Evolutionary conservation across 1,140 invertebrate species (phyloP), one percentile per base, ranked within the genome.

Genomic region (Saccostrea echinata): DNA sequence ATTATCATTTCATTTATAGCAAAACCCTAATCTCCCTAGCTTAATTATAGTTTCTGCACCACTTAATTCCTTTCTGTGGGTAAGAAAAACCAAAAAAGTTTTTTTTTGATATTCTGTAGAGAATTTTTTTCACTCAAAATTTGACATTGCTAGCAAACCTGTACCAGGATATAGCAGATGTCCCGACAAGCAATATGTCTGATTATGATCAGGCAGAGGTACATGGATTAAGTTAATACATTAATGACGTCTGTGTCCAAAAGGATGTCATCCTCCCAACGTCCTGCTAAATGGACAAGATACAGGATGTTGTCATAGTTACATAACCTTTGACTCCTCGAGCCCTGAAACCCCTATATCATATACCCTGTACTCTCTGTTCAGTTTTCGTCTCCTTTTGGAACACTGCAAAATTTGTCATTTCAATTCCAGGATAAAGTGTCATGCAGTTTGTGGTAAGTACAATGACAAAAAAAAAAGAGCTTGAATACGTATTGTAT

Each of bases 231-330:
- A 30, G 18, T 76, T 76, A 33, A 76, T 30, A 33, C 68, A 76
- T 21, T 64, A 76, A 76, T 76, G 68, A 76, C 68, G 68, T 33
- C 68, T 76, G 68, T 33, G 24, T 30, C 24, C 24, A 76, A 27
- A 16, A 76, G 68, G 68, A 76, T 76, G 68, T 76, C 68, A 76
- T 12, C 27, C 68, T 76, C 27, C 8, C 3, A 33, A 76, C 27
- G 68, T 76, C 68, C 68, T 76, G 68, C 27, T 76, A 33, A 12
- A 11, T 35, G 68, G 27, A 30, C 68, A 27, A 30, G 68, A 16
- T 76, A 76, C 68, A 76, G 68, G 68, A 76, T 76, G 68, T 76
- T 76, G 68, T 76, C 68, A 76, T 76, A 76, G 68, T 76, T 76
- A 76, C 68, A 30, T 76, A 76, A 76, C 30, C 30, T 27, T 27